These are phyloP conservation scores for Mesoclemmys tuberculata DNA, from an alignment of 2,113 vertebrate genomes.

Conservation along the genomic window DNA sequence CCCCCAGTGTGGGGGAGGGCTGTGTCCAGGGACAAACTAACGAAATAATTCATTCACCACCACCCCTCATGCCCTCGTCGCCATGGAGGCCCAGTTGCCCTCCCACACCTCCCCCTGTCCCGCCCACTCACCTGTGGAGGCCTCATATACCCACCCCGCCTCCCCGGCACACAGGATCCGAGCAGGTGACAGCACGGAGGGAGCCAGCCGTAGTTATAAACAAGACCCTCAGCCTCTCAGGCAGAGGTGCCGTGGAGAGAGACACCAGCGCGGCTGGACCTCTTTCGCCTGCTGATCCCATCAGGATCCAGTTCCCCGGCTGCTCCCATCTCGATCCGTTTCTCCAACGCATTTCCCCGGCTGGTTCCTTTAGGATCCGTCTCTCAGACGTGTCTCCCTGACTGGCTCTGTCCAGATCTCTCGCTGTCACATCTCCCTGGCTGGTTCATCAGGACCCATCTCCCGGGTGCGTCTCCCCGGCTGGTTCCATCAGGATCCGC, in stretches of 20 bases:
- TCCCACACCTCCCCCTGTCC: background rate
- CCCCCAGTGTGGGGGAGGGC: background rate
- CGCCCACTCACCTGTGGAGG: slow-evolving; percentile 20
- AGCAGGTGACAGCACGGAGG: background rate
- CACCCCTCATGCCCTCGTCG: background rate
- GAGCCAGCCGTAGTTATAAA: background rate
- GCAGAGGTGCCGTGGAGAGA: background rate
- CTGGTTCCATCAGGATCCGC: background rate
- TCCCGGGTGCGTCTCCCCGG: background rate
- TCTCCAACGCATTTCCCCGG: background rate
- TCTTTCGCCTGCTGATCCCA: background rate
- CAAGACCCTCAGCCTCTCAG: background rate
- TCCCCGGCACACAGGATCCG: background rate
- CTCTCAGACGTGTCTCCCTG: background rate
- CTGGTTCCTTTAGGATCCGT: background rate
- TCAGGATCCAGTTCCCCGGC: background rate
- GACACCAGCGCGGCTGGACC: background rate
- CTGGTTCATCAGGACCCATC: background rate
- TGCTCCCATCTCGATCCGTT: background rate
- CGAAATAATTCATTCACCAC: background rate
- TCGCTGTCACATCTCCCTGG: background rate
- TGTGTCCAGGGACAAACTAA: background rate
- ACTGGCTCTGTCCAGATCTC: background rate
- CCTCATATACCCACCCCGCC: background rate
- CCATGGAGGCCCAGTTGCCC: slow-evolving; percentile 3